These are phyloP conservation scores for Zoanthus gigantus DNA, from an alignment of 92 coral and sea anemone species.

Conservation along the genomic window DNA sequence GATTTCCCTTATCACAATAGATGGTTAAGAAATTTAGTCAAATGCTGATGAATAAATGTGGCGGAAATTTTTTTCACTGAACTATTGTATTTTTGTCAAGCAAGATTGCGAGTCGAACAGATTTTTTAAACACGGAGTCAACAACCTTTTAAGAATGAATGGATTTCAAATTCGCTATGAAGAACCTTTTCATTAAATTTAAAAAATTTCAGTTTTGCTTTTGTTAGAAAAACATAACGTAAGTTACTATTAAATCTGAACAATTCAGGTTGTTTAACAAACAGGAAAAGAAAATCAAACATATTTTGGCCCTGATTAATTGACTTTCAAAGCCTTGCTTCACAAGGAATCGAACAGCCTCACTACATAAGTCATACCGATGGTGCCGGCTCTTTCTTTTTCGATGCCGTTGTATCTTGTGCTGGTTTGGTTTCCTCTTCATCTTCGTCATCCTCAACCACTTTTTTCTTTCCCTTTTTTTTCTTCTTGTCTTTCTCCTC, in stretches of 20 bases:
- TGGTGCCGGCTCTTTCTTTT: conserved; percentile 62
- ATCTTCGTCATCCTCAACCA: conserved; percentile 15
- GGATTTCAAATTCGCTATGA: neutral
- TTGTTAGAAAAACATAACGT: neutral
- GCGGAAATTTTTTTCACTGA: neutral
- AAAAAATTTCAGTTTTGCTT: neutral
- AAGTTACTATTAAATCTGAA: no score
- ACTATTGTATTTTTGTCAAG: neutral
- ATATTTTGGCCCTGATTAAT: neutral
- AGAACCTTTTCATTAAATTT: neutral
- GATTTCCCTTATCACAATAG: no score
- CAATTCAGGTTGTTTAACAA: neutral
- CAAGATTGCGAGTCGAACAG: neutral
- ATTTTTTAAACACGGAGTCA: neutral
- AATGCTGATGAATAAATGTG: neutral
- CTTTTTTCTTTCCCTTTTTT: neutral
- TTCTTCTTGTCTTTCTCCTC: conserved; percentile 35
- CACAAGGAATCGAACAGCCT: neutral
- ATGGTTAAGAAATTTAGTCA: neutral
- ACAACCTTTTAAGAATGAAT: neutral
- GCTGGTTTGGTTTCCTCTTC: conserved; percentile 23
- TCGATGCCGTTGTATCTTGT: conserved; percentile 26
- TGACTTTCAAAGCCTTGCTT: neutral
- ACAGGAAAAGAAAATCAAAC: neutral
- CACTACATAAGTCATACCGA: conserved; percentile 48